Evolutionary conservation across 2,888 invertebrate species (phyloP).

Genomic region (Antitype chi): DNA sequence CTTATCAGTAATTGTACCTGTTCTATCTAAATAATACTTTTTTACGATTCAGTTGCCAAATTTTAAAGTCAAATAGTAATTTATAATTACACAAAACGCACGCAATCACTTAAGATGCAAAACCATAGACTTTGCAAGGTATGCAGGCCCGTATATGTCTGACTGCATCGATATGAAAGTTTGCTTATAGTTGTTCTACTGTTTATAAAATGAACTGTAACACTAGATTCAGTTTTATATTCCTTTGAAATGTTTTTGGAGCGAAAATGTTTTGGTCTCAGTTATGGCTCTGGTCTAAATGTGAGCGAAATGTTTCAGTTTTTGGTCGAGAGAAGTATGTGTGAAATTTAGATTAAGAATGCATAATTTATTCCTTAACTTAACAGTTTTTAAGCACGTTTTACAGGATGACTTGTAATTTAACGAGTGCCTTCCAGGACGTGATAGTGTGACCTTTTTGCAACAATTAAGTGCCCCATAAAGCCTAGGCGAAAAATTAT

Average conservation of each 20-base stretch:
- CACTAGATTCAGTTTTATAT: slow-evolving; percentile 30
- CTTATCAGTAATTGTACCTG: not conserved
- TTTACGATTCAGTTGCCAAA: not conserved
- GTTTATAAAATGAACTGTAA: slow-evolving; percentile 12
- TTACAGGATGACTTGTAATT: not conserved
- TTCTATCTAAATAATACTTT: not conserved
- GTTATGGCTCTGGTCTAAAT: slow-evolving; percentile 26
- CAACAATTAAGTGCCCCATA: too few relatives aligned
- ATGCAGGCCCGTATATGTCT: not conserved
- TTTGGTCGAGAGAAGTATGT: not conserved
- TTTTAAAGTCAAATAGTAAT: not conserved
- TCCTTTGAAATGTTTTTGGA: slow-evolving; percentile 38
- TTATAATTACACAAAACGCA: not conserved
- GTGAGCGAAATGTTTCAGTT: not conserved
- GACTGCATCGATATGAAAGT: not conserved
- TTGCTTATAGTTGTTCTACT: slow-evolving; percentile 11
- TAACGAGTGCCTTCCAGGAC: too few relatives aligned
- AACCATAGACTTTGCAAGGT: not conserved
- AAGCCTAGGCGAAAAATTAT: too few relatives aligned
- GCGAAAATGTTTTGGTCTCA: slow-evolving; percentile 41
- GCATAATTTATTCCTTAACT: not conserved
- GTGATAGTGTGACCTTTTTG: too few relatives aligned
- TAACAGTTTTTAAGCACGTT: not conserved
- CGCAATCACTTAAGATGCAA: not conserved
- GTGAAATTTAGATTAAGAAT: not conserved